These are phyloP conservation scores for Megalopta genalis DNA, from an alignment of 1,140 invertebrate species.

Conservation along the genomic window DNA sequence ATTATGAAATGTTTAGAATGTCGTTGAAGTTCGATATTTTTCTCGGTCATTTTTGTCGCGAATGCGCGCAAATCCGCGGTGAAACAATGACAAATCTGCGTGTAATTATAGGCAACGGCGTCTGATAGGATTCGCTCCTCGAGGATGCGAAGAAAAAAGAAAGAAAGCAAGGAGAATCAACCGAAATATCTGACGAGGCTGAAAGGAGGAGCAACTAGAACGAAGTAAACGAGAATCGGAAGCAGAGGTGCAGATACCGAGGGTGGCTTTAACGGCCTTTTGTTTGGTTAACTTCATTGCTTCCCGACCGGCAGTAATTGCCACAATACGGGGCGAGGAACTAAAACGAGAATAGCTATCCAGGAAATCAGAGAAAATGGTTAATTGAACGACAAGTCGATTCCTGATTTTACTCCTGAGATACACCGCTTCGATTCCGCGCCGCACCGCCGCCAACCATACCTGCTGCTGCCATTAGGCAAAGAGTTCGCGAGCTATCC, in stretches of 20 bases:
- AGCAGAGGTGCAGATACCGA: conserved; percentile 62
- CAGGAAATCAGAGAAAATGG: conserved; percentile 55
- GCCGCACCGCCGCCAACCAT: conserved; percentile 2
- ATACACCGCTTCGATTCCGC: conserved; percentile 19
- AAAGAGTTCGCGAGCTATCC: conserved; percentile 8
- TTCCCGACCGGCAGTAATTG: conserved; percentile 66
- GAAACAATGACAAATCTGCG: background rate
- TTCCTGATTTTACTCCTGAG: conserved; percentile 60
- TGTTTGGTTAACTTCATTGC: conserved; percentile 72
- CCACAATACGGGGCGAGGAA: conserved; percentile 63
- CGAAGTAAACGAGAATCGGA: conserved; percentile 55
- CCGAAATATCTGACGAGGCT: conserved; percentile 52
- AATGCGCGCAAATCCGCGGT: too few species aligned
- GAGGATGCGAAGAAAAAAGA: background rate
- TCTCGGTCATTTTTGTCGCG: too few species aligned
- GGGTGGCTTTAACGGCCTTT: conserved; percentile 68
- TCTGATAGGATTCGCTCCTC: background rate
- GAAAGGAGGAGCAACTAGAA: conserved; percentile 49
- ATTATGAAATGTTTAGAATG: too few species aligned
- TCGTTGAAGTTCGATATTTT: too few species aligned
- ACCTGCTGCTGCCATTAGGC: background rate
- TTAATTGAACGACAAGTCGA: conserved; percentile 71
- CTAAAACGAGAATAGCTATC: conserved; percentile 41
- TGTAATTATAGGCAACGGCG: background rate
- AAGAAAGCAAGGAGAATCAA: conserved; percentile 2